Base-by-base conservation (phyloP, 2,113 vertebrate genomes). In the Hippopotamus amphibius region DNA sequence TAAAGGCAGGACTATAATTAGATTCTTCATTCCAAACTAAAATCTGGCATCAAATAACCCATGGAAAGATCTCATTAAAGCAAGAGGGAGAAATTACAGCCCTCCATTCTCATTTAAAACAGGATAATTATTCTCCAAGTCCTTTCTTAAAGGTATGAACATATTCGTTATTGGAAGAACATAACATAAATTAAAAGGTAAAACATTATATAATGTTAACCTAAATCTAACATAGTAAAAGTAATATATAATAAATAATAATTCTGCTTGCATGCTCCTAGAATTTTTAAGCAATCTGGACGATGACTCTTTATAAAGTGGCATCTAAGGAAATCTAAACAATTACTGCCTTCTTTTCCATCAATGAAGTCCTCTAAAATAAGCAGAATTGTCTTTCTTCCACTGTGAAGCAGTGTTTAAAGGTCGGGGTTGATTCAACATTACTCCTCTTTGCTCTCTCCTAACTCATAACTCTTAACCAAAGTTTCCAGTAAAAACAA, bases 1-100 rank as follows among this genome's bases (percentile, higher is more conserved):
- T 74, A 96, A 76, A 66, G 46, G 68, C 77, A 96, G 48, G 41
- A 66, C 43, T 87, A 92, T 96, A 79, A 97, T 94, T 88, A 84
- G n/a, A 82, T 48, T 90, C n/a, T 81, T 90, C 69, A 80, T 66
- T 92, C 68, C 69, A 95, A 81, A 93, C 74, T 92, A 87, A 97
- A 95, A 97, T 57, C 48, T 66, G 65, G 81, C 86, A 87, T 76
- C 94, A 95, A 89, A 96, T 95, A 97, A 81, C n/a, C 16, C 81
- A 93, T 43, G 63, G 79, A 88, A 93, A 88, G 92, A 79, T 81
- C 71, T 95, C 82, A 98, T 87, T 82, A 93, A 93, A 95, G 59
- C 55, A 91, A 97, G 91, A 96, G 61, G 50, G 37, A 86, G 94
- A 97, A 95, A 93, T 72, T 76, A 74, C 13, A 94, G 50, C n/a